A percentile compares a stretch with the other conserved stretches of the same genome.
Evolutionary conservation across 2,888 invertebrate species (phyloP).

Genomic region (Dasysyrphus tricinctus): DNA sequence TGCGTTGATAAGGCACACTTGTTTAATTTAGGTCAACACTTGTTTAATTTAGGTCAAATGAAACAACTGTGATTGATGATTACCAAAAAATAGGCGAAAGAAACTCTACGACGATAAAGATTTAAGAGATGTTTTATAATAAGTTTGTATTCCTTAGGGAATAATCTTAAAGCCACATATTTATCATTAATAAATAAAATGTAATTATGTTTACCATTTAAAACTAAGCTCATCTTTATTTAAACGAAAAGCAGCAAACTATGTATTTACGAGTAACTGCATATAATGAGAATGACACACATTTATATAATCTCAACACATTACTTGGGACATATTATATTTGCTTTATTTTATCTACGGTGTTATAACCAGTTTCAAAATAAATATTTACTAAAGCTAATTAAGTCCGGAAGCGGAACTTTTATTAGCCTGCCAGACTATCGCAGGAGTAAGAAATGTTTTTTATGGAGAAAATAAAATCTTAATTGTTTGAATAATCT

Average conservation of each 20-base stretch:
- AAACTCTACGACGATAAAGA: background rate
- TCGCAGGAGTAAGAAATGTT: background rate
- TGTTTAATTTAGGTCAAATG: background rate
- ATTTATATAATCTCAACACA: too few species aligned
- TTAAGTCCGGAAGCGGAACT: slow-evolving; percentile 6
- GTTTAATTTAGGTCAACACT: background rate
- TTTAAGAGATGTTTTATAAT: background rate
- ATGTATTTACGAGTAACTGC: background rate
- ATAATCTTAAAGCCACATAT: background rate
- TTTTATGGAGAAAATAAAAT: background rate
- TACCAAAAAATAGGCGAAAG: background rate
- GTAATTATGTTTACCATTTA: background rate
- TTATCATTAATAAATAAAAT: too few species aligned
- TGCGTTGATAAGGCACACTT: background rate
- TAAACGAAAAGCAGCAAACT: background rate
- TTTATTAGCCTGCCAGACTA: background rate
- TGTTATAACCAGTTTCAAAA: background rate
- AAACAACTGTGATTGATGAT: background rate
- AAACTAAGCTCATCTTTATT: background rate
- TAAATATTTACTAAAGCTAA: slow-evolving; percentile 3
- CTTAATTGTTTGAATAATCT: background rate
- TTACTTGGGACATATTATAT: background rate
- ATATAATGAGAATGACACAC: too few species aligned
- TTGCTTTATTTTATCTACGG: background rate
- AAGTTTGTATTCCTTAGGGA: background rate